Percentiles rank a stretch among this genome's conserved stretches.
These are phyloP conservation scores for Chrysochloris asiatica DNA, from an alignment of 2,113 vertebrate species.

Conservation along the genomic window DNA sequence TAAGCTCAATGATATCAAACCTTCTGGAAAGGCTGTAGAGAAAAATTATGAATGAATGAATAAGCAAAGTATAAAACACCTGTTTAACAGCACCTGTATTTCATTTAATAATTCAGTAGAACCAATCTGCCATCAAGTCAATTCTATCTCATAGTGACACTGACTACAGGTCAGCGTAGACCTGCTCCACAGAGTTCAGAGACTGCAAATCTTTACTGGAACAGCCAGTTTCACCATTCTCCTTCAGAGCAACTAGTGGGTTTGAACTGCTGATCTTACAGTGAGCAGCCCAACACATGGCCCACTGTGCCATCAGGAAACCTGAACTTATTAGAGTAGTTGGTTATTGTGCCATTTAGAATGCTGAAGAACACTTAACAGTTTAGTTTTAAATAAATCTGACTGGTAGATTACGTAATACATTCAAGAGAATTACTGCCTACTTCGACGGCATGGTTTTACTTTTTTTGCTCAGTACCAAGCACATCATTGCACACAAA, in stretches of 20 bases:
- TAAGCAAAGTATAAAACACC: background rate
- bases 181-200: no score
- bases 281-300: no score
- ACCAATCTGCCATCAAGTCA: no score
- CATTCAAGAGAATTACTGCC: background rate
- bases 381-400: no score
- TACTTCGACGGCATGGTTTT: background rate
- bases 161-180: no score
- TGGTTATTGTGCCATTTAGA: background rate
- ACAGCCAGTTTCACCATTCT: no score
- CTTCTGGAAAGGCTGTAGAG: background rate
- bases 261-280: no score
- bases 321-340: background rate
- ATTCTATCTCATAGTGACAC: no score
- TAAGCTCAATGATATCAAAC: background rate
- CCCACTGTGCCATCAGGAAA: no score
- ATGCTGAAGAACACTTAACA: background rate
- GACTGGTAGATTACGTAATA: background rate
- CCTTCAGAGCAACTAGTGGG: no score
- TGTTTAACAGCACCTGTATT: background rate
- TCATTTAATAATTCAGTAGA: background rate
- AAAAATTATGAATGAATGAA: background rate
- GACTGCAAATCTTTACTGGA: no score
- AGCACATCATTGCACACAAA: slow-evolving; percentile 8
- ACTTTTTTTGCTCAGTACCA: background rate